Evolutionary conservation across 2,113 vertebrate genomes (phyloP).

Genomic region (Miniopterus natalensis): DNA sequence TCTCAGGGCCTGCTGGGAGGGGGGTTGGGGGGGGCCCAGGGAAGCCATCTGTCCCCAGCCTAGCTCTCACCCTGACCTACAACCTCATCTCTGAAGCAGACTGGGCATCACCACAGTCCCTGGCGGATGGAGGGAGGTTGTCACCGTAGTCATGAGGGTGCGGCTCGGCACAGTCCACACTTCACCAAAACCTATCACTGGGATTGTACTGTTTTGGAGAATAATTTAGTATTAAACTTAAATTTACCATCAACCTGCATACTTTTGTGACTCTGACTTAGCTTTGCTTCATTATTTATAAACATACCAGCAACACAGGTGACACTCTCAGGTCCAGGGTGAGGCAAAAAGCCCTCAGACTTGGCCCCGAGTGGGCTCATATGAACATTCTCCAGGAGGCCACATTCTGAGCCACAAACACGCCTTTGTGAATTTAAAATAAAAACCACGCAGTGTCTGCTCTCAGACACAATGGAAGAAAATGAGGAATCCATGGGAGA

Average conservation of each 20-base stretch:
- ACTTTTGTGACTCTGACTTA: not conserved
- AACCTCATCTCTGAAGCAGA: not conserved
- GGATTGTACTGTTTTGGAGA: not conserved
- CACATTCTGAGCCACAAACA: not conserved
- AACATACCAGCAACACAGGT: not conserved
- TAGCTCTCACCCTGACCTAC: not conserved
- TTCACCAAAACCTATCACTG: too few species aligned
- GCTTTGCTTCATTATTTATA: too few species aligned
- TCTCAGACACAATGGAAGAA: not conserved
- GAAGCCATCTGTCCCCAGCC: too few species aligned
- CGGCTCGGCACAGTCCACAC: rapidly evolving
- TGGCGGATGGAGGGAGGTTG: rapidly evolving
- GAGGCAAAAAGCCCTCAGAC: too few species aligned
- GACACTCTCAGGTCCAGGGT: too few species aligned
- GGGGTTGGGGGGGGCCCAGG: not conserved
- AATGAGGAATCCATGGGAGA: not conserved
- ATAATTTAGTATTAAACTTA: not conserved
- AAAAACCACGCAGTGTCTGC: too few species aligned
- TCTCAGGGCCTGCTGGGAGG: not conserved
- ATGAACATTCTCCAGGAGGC: not conserved
- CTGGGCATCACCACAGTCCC: rapidly evolving
- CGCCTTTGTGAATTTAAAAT: not conserved
- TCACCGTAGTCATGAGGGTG: rapidly evolving
- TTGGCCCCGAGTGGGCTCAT: not conserved
- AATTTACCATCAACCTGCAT: not conserved